A percentile compares a stretch with the other conserved stretches of the same genome.
Evolutionary conservation across 2,113 vertebrate species (phyloP).

Genomic region (Tringa solitaria): DNA sequence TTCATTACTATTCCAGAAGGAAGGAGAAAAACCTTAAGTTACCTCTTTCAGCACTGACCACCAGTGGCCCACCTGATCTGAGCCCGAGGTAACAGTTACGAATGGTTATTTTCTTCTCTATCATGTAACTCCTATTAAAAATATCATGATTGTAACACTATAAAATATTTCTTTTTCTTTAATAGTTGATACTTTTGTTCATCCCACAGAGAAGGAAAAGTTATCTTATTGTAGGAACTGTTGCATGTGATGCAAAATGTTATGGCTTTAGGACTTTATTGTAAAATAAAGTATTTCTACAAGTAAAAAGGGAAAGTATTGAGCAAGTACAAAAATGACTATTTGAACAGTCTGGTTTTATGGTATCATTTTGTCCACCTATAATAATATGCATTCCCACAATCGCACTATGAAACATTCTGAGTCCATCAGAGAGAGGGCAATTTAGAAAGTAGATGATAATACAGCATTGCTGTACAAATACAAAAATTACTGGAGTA

Average conservation of each 20-base stretch:
- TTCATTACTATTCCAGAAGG: constrained; percentile 64
- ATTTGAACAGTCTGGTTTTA: not conserved
- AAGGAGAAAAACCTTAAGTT: constrained; percentile 78
- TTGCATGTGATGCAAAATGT: not conserved
- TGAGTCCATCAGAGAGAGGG: not conserved
- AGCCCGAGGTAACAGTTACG: constrained; percentile 75
- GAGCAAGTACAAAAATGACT: not conserved
- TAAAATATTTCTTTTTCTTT: not conserved
- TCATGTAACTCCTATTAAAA: not conserved
- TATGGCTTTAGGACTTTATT: not conserved
- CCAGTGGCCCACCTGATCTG: constrained; percentile 71
- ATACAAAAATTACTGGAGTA: not conserved
- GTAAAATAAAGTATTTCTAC: not conserved
- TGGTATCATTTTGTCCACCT: not conserved
- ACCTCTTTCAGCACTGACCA: constrained; percentile 69
- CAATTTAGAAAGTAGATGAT: not conserved
- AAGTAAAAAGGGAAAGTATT: not conserved
- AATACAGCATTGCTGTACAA: not conserved
- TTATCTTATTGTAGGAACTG: not conserved
- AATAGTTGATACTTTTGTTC: not conserved
- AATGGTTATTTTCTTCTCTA: not conserved
- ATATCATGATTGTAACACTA: not conserved
- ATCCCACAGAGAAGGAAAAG: not conserved
- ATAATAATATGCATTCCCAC: not conserved
- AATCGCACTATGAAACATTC: not conserved